phyloP scores from a whole-genome alignment of 2,888 invertebrate species.

The Biston stratarius region DNA sequence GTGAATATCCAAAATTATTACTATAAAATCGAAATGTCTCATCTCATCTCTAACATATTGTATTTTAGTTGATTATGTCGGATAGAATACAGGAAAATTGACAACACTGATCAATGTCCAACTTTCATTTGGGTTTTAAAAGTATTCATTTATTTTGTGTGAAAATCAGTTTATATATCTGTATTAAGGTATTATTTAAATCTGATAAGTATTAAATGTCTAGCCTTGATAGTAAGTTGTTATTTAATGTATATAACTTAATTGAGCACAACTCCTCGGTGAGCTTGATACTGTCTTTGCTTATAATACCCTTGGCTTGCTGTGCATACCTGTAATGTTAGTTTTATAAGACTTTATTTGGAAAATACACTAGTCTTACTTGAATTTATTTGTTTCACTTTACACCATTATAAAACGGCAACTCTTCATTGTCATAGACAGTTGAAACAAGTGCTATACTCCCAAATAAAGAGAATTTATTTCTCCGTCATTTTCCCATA shows the following conservation, averaged over 20 bases:
- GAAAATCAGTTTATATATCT: background rate
- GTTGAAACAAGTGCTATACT: too few relatives aligned
- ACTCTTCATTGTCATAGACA: too few relatives aligned
- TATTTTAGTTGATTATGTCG: too few relatives aligned
- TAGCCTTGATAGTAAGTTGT: constrained; percentile 14
- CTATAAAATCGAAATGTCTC: too few relatives aligned
- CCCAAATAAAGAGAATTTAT: too few relatives aligned
- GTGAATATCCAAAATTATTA: too few relatives aligned
- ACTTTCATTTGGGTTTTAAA: background rate
- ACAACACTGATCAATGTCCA: background rate
- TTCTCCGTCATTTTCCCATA: too few relatives aligned
- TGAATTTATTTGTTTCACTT: constrained; percentile 43
- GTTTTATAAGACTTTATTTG: constrained; percentile 50
- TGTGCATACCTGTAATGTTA: constrained; percentile 42
- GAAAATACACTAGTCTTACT: constrained; percentile 63
- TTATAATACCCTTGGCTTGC: constrained; percentile 46
- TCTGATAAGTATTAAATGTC: constrained; percentile 18
- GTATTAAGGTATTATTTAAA: constrained; percentile 5
- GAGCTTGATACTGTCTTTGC: constrained; percentile 42
- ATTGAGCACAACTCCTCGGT: constrained; percentile 51
- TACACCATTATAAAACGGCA: too few relatives aligned
- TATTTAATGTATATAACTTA: constrained; percentile 17
- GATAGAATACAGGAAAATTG: too few relatives aligned
- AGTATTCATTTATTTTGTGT: background rate
- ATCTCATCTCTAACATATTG: too few relatives aligned